phyloP scores from a whole-genome alignment of 1,140 invertebrate genomes.

The Samia ricini region DNA sequence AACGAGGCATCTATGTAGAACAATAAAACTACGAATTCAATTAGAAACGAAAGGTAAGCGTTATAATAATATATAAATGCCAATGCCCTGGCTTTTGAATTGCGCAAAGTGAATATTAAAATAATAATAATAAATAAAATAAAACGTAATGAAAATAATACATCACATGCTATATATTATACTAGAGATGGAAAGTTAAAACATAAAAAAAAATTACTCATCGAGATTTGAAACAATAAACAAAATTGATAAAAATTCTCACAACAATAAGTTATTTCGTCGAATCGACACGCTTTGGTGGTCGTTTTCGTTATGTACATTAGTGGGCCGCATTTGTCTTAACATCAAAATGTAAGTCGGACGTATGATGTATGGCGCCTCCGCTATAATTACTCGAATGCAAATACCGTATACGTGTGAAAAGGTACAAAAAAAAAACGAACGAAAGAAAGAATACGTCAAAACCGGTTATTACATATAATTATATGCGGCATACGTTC shows the following conservation, averaged over 20 bases:
- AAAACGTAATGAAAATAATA: constrained; percentile 73
- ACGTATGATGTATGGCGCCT: constrained; percentile 60
- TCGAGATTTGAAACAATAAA: constrained; percentile 59
- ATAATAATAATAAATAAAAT: constrained; percentile 71
- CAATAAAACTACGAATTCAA: constrained; percentile 74
- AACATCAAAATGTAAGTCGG: constrained; percentile 61
- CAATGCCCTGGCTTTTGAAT: constrained; percentile 89
- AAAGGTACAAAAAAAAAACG: constrained; percentile 68
- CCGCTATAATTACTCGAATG: constrained; percentile 68
- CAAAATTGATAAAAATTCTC: constrained; percentile 67
- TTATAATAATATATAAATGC: constrained; percentile 83
- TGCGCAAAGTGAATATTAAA: constrained; percentile 74
- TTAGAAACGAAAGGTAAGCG: constrained; percentile 73
- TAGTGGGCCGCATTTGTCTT: constrained; percentile 58
- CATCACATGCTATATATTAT: constrained; percentile 74
- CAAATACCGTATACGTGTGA: constrained; percentile 72
- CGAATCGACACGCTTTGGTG: constrained; percentile 59
- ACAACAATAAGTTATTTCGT: constrained; percentile 62
- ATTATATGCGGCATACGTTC: constrained; percentile 69
- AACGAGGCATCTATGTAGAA: constrained; percentile 68
- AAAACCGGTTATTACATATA: constrained; percentile 72
- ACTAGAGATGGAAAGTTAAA: constrained; percentile 72
- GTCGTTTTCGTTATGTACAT: constrained; percentile 46
- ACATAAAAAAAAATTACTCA: constrained; percentile 60
- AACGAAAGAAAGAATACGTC: too few relatives aligned